Evolutionary conservation across 2,888 invertebrate species (phyloP), one percentile per base, ranked within the genome.

Genomic region (Andricus curvator): DNA sequence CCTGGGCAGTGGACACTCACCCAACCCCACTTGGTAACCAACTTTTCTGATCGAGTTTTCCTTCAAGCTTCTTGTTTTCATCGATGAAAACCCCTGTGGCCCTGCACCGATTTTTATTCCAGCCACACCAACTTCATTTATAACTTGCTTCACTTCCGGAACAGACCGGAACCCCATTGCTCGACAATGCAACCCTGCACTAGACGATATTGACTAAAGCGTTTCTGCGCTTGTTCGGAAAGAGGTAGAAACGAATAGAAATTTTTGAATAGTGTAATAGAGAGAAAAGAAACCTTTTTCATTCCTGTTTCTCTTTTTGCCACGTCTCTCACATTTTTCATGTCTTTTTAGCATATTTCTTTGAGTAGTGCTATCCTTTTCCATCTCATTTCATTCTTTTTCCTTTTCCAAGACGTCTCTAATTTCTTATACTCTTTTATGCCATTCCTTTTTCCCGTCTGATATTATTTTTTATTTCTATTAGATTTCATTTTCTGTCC

Each of bases 51-150:
- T 66, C 74, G 79, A 79, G 77, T 37, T 79, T 79, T 48, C 78
- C 44, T 48, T 74, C 44, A 56, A 62, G 33, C 78, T 66, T 76
- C 74, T 56, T 76, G 64, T 65, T 78, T 79, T 68, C 37, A 51
- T 56, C n/a, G 74, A 74, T 68, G 65, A 22, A 74, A 51, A 60
- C 79, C 20, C 64, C 70, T 51, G n/a, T 70, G 70, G 70, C 81
- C 79, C 77, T 80, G 70, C 80, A 78, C 86, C 88, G 86, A 86
- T 88, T 89, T 88, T 87, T 86, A 88, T 89, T 88, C 87, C 84
- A 84, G 81, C 84, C 87, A 82, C 88, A 86, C 85, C 84, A 84
- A 83, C 84, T 88, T 85, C 85, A 85, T 87, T 88, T 87, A 87
- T 88, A 86, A 88, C 86, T 88, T 87, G 83, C 85, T 86, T 86